Percentiles rank a stretch among this genome's conserved stretches.
These are phyloP conservation scores for Canis aureus DNA, from an alignment of 2,113 vertebrate species.

Conservation along the genomic window DNA sequence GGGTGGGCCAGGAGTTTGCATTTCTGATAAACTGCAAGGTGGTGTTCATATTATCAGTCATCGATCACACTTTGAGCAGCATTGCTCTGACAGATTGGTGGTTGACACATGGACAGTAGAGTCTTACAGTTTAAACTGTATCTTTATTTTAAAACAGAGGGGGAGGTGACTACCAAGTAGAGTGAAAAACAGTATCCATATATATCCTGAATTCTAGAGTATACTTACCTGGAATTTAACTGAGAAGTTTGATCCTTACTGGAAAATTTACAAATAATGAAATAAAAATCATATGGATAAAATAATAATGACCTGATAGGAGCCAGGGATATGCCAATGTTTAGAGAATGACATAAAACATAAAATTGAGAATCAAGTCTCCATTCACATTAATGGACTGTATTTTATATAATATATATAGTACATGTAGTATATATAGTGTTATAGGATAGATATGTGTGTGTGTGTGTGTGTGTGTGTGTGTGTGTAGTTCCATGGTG, in stretches of 20 bases:
- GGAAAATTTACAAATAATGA: background rate
- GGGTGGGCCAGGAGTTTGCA: rapidly evolving
- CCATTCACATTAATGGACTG: background rate
- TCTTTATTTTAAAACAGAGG: background rate
- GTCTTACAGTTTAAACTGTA: background rate
- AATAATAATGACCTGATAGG: background rate
- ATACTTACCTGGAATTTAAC: background rate
- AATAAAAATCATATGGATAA: background rate
- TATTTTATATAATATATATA: no score
- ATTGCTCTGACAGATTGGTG: rapidly evolving
- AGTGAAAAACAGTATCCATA: background rate
- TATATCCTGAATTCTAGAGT: background rate
- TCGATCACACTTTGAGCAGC: background rate
- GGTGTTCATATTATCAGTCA: rapidly evolving
- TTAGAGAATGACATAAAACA: background rate
- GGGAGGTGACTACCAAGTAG: background rate
- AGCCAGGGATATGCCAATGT: background rate
- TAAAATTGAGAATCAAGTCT: background rate
- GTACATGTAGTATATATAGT: background rate
- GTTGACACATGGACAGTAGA: no score
- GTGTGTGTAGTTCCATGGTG: background rate
- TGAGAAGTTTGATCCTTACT: background rate
- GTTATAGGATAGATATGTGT: background rate
- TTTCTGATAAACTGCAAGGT: background rate
- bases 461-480: background rate